Evolutionary conservation across 1,140 invertebrate species (phyloP).

Genomic region (Protaetia brevitarsis): DNA sequence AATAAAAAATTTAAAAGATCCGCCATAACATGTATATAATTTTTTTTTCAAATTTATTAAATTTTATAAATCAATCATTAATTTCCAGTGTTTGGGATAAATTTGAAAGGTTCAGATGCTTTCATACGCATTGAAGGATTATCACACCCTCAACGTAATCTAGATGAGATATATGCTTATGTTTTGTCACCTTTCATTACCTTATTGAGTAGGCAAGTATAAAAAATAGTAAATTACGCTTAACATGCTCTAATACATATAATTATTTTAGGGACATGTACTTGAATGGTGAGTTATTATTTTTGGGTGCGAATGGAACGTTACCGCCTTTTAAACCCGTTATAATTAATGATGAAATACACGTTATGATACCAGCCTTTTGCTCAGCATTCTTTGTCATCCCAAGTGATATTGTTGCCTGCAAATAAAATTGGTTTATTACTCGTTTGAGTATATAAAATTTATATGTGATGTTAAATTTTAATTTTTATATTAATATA

Average conservation of each 20-base stretch:
- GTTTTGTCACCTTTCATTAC: background rate
- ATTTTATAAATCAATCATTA: background rate
- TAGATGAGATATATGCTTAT: background rate
- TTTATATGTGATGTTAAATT: background rate
- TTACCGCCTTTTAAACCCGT: background rate
- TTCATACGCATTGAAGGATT: constrained; percentile 51
- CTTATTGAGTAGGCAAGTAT: background rate
- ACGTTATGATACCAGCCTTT: constrained; percentile 4
- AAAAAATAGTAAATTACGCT: background rate
- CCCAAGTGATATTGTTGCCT: background rate
- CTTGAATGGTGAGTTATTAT: constrained; percentile 3
- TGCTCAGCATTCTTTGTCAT: constrained; percentile 9
- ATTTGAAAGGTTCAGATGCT: constrained; percentile 51
- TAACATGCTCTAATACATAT: background rate
- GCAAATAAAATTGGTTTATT: background rate
- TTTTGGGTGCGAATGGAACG: background rate
- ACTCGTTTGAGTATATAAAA: background rate
- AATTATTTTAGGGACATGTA: constrained; percentile 23
- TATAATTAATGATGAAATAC: background rate
- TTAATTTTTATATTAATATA: background rate
- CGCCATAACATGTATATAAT: constrained; percentile 42
- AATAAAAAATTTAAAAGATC: constrained; percentile 46
- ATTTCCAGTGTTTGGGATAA: constrained; percentile 59
- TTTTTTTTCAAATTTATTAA: background rate
- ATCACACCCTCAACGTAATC: background rate